Evolutionary conservation across 2,888 invertebrate genomes (phyloP), one percentile per base, ranked within the genome.

Genomic region (Ennomos fuscantarius): DNA sequence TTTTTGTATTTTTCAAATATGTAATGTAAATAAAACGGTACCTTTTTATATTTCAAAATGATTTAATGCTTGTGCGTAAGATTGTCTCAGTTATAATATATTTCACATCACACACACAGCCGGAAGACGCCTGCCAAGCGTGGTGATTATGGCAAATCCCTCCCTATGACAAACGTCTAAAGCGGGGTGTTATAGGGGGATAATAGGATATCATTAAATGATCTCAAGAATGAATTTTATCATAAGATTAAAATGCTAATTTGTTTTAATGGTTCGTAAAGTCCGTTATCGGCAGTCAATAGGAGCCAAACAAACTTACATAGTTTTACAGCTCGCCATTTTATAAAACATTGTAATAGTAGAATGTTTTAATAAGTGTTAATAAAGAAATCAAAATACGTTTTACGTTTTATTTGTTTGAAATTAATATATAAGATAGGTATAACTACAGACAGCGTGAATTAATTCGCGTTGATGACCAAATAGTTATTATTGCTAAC

Each of bases 331-430:
- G 76, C 74, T 79, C 84, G 86, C 87, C 87, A 89, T 87, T 87
- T 83, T 84, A 72, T 86, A 84, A 63, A 68, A 66, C 65, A 69
- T 62, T 79, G 81, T 89, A 84, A 85, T 74, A 82, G 84, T 86
- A 86, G 86, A 77, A 82, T 73, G 80, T 85, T 85, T 81, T 83
- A 84, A 76, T 87, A 87, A 65, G 84, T 87, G 89, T 90, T 89
- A 89, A 78, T 89, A 88, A 89, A 90, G 81, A 86, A 81, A 78
- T 76, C 76, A 72, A 73, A 74, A 64, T 64, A 69, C 47, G 48
- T 48, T 42, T 45, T 9, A 36, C 63, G 48, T 61, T 60, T 39
- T 60, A 60, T 60, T 62, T 8, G 11, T 34, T 9, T 34, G 50
- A 13, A 57, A 32, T 43, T 60, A 56, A 57, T 59, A 35, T 34